phyloP scores from a whole-genome alignment of 2,888 invertebrate species.

The Philhelius pedissequus region DNA sequence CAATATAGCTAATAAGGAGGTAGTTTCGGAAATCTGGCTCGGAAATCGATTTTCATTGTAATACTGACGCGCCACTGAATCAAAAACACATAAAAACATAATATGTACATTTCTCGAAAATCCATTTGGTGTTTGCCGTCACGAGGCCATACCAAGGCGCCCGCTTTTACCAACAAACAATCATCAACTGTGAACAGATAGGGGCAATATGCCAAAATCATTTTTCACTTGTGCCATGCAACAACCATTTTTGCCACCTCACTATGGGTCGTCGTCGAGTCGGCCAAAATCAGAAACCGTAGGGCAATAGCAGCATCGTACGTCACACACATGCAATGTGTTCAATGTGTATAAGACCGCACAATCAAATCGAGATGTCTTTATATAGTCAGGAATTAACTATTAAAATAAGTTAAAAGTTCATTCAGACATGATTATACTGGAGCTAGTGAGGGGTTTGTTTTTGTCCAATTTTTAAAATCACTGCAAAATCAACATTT shows the following conservation, averaged over 20 bases:
- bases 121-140: background rate
- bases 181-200: conserved; percentile 9
- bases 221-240: conserved; percentile 18
- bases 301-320: background rate
- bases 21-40: background rate
- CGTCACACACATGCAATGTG: conserved; percentile 6
- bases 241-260: background rate
- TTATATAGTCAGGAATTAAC: background rate
- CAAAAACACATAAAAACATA: background rate
- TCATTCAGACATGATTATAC: too few relatives aligned
- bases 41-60: background rate
- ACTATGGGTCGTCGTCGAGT: background rate
- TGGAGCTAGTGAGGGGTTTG: background rate
- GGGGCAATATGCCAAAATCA: conserved; percentile 57
- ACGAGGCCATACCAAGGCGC: background rate
- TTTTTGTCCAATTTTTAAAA: background rate
- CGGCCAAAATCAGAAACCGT: conserved; percentile 1
- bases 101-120: background rate
- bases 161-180: background rate
- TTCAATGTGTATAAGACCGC: conserved; percentile 10
- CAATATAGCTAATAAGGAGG: too few relatives aligned
- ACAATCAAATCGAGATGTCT: background rate
- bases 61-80: background rate
- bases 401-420: background rate
- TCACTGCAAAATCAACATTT: conserved; percentile 24